phyloP scores from a whole-genome alignment of 2,888 invertebrate species.

The Xanthorhoe spadicearia region DNA sequence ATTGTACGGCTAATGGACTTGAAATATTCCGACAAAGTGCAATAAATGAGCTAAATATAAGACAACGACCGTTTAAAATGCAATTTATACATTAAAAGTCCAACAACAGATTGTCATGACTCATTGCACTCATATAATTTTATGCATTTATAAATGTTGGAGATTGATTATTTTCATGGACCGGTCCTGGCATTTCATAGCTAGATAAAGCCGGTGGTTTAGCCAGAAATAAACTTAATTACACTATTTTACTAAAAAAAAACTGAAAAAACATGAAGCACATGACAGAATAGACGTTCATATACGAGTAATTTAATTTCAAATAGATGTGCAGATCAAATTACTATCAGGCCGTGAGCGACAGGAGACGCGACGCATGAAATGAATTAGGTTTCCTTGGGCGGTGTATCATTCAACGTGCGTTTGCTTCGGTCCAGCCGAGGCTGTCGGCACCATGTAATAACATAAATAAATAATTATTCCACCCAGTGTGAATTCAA shows the following conservation, averaged over 20 bases:
- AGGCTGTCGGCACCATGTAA: slow-evolving; percentile 48
- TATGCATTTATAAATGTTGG: not conserved
- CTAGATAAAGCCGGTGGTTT: not conserved
- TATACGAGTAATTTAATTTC: slow-evolving; percentile 66
- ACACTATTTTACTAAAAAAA: slow-evolving; percentile 9
- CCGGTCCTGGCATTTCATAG: not conserved
- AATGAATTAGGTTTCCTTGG: slow-evolving; percentile 67
- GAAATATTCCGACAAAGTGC: slow-evolving; percentile 5
- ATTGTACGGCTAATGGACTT: slow-evolving; percentile 18
- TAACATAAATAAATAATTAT: slow-evolving; percentile 58
- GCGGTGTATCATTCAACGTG: slow-evolving; percentile 58
- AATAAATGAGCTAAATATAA: not conserved
- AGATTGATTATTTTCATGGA: not conserved
- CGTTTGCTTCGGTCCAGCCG: slow-evolving; percentile 48
- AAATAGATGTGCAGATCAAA: slow-evolving; percentile 69
- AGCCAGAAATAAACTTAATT: not conserved
- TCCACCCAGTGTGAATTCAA: slow-evolving; percentile 49
- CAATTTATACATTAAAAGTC: slow-evolving; percentile 30
- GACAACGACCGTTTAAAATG: not conserved
- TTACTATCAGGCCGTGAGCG: slow-evolving; percentile 66
- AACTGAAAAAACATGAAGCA: slow-evolving; percentile 7
- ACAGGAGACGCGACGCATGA: slow-evolving; percentile 66
- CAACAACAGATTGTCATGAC: slow-evolving; percentile 1
- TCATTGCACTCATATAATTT: slow-evolving; percentile 1
- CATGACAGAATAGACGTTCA: slow-evolving; percentile 46